Evolutionary conservation across 2,797 vertebrate species (phyloP).

Genomic region (Alectoris magna): DNA sequence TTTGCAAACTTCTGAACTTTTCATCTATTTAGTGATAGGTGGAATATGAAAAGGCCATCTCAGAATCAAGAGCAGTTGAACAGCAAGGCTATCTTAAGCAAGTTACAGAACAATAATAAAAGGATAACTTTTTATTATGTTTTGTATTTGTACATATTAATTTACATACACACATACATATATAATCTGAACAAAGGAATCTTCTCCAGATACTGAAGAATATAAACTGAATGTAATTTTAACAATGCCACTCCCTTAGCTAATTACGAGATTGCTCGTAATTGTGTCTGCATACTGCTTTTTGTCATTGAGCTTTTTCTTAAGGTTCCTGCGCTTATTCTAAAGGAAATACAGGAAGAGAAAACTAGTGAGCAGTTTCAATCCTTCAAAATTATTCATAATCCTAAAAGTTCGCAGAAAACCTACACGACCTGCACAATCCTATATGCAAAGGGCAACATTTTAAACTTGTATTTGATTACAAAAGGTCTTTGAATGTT

Average conservation of each 20-base stretch:
- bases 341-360: not conserved
- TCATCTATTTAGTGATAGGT: not conserved
- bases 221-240: not conserved
- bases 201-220: not conserved
- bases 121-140: not conserved
- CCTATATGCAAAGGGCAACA: not conserved
- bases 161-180: not conserved
- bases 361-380: not conserved
- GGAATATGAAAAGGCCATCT: not conserved
- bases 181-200: not conserved
- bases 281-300: not conserved
- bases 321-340: not conserved
- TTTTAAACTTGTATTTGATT: constrained; percentile 1
- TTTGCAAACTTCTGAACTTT: not conserved
- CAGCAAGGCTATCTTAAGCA: not conserved
- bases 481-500: not conserved
- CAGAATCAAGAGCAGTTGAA: not conserved
- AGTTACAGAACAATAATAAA: not conserved
- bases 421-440: not conserved
- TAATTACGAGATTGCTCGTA: no score
- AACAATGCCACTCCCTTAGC: not conserved
- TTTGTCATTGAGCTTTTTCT: not conserved
- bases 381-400: not conserved
- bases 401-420: not conserved
- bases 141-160: not conserved